phyloP scores from a whole-genome alignment of 2,113 vertebrate species.

The Proteles cristata region DNA sequence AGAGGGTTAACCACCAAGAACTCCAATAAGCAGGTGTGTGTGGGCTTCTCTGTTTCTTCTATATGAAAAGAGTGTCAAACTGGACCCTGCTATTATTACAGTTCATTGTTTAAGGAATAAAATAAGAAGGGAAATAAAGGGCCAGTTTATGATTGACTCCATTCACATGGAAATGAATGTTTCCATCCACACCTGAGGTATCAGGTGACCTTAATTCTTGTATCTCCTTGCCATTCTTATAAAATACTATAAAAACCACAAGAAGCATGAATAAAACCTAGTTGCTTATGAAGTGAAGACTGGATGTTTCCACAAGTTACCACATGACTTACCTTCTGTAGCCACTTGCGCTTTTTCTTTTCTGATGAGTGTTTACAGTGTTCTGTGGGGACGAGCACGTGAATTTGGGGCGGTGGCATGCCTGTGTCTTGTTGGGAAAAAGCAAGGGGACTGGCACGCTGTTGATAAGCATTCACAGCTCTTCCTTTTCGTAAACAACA shows the following conservation, averaged over 20 bases:
- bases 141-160: neutral
- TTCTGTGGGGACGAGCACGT: neutral
- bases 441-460: neutral
- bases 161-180: neutral
- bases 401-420: neutral
- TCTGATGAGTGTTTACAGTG: constrained; percentile 41
- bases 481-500: neutral
- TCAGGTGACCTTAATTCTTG: neutral
- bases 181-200: neutral
- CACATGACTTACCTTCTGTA: neutral
- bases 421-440: neutral
- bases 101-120: neutral
- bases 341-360: neutral
- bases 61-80: neutral
- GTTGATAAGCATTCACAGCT: neutral
- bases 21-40: neutral
- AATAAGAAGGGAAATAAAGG: neutral
- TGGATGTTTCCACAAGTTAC: neutral
- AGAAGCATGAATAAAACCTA: neutral
- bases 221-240: neutral
- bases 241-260: neutral
- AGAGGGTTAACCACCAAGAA: neutral
- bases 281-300: neutral
- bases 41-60: constrained; percentile 29
- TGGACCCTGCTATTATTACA: neutral